Evolutionary conservation across 92 coral and sea anemone species (phyloP).

Genomic region (Palythoa caribaeorum): DNA sequence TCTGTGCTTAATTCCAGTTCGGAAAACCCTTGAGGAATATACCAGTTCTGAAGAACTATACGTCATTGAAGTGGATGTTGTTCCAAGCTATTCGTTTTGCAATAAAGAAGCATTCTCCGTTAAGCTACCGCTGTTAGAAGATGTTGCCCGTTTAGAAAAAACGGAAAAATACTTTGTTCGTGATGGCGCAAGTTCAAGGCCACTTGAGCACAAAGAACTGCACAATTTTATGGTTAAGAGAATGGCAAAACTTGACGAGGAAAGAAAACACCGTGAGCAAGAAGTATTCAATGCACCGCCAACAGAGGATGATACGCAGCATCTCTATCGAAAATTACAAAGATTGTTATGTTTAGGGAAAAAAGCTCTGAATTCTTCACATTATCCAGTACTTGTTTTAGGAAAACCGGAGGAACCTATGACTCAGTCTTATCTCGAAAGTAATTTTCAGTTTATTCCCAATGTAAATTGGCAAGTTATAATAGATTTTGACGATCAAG

Average conservation of each 20-base stretch:
- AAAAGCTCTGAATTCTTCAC: too few relatives aligned
- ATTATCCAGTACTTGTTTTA: too few relatives aligned
- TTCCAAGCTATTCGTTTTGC: slow-evolving; percentile 45
- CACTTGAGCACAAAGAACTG: slow-evolving; percentile 20
- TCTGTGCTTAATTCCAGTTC: background rate
- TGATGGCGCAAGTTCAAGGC: slow-evolving; percentile 42
- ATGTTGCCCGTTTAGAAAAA: slow-evolving; percentile 5
- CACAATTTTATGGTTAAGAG: background rate
- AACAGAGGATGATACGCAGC: too few relatives aligned
- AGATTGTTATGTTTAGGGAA: too few relatives aligned
- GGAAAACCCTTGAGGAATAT: background rate
- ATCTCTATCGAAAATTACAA: too few relatives aligned
- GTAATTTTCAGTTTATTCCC: too few relatives aligned
- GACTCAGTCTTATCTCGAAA: too few relatives aligned
- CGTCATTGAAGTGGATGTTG: slow-evolving; percentile 58
- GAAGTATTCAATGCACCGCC: too few relatives aligned
- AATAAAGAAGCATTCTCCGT: slow-evolving; percentile 22
- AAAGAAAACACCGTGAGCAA: too few relatives aligned
- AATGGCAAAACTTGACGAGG: slow-evolving; percentile 9
- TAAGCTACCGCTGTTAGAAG: slow-evolving; percentile 21
- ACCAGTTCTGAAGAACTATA: background rate
- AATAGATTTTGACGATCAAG: too few relatives aligned
- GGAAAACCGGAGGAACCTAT: too few relatives aligned
- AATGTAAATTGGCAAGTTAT: too few relatives aligned
- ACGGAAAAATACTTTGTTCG: slow-evolving; percentile 15